phyloP scores from a whole-genome alignment of 1,140 invertebrate species.

The Homarus americanus region DNA sequence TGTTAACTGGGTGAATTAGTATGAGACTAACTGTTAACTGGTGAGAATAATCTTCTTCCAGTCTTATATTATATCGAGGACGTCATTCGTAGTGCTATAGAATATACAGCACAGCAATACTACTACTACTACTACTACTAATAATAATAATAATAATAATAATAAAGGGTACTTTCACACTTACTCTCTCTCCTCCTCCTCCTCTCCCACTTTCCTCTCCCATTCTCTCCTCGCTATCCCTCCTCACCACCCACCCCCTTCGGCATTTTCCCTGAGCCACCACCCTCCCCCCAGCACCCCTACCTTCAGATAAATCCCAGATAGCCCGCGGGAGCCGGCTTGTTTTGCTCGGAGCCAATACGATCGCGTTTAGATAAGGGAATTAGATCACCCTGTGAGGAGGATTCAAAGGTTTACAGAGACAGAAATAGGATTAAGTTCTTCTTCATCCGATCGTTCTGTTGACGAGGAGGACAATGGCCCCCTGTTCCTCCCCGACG shows the following conservation, averaged over 20 bases:
- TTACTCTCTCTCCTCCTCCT: not conserved
- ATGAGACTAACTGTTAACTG: too few species aligned
- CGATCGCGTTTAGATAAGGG: constrained; percentile 68
- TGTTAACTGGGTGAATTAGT: too few species aligned
- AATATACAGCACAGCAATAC: too few species aligned
- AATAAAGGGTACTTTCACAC: too few species aligned
- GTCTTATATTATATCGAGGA: too few species aligned
- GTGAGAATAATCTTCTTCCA: not conserved
- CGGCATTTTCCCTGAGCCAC: not conserved
- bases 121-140: too few species aligned
- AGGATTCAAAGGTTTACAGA: constrained; percentile 64
- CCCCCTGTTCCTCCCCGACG: not conserved
- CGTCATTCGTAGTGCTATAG: too few species aligned
- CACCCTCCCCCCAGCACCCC: not conserved
- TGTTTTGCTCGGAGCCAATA: constrained; percentile 68
- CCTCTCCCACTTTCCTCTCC: not conserved
- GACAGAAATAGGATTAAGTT: constrained; percentile 61
- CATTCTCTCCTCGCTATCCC: not conserved
- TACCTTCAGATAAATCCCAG: constrained; percentile 27
- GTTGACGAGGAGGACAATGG: constrained; percentile 27
- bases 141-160: too few species aligned
- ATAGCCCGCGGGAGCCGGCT: constrained; percentile 36
- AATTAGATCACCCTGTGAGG: constrained; percentile 66
- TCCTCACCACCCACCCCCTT: not conserved
- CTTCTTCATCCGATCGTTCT: constrained; percentile 28